Conservation (phyloP, 2,888 invertebrate species). For the Carabus problematicus region DNA sequence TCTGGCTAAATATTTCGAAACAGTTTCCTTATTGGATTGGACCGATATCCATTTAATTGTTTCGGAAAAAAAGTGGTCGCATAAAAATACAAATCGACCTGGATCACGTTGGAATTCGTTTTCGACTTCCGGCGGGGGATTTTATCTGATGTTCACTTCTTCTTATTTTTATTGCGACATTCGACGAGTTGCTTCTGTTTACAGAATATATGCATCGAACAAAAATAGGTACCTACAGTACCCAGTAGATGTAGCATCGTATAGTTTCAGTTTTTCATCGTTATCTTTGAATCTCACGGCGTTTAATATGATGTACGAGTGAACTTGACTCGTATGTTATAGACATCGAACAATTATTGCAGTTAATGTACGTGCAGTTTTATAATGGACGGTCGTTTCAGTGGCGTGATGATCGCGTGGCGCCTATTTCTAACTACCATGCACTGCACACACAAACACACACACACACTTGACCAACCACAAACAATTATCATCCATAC, state of each 20-base stretch:
- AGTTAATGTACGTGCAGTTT: slow-evolving; percentile 44
- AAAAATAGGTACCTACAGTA: no score
- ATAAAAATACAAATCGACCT: slow-evolving; percentile 38
- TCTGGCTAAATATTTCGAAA: slow-evolving; percentile 38
- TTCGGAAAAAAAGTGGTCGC: slow-evolving; percentile 30
- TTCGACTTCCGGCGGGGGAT: not conserved
- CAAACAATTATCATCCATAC: no score
- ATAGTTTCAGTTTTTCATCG: no score
- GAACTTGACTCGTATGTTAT: slow-evolving; percentile 2
- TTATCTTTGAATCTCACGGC: no score
- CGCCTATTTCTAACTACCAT: not conserved
- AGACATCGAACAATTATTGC: slow-evolving; percentile 40
- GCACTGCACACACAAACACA: not conserved
- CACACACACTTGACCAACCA: not conserved
- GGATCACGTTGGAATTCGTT: slow-evolving; percentile 9
- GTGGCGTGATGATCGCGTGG: not conserved
- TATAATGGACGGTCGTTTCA: slow-evolving; percentile 30
- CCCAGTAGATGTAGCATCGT: no score
- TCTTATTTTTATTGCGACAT: no score
- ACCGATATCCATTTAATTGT: slow-evolving; percentile 33
- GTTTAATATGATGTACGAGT: no score
- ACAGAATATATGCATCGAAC: no score
- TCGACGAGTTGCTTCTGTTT: no score
- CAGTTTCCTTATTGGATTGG: slow-evolving; percentile 38
- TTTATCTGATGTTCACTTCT: no score